These are phyloP conservation scores for Zaprionus vittiger DNA, from an alignment of 1,140 invertebrate genomes.

Conservation along the genomic window DNA sequence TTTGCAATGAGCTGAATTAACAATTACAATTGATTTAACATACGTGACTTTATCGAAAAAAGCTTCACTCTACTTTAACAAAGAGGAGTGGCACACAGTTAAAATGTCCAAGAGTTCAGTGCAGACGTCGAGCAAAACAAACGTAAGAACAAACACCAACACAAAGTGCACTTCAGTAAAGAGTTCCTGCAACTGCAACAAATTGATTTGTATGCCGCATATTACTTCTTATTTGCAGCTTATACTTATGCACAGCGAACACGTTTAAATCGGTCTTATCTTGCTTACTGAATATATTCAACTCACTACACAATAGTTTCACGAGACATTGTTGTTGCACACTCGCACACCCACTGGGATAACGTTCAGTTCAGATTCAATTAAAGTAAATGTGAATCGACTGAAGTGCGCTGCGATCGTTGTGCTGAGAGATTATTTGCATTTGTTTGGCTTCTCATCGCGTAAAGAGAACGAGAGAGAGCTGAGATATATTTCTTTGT, in stretches of 20 bases:
- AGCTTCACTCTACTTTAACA: conserved; percentile 4
- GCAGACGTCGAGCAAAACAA: conserved; percentile 50
- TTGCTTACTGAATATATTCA: conserved; percentile 2
- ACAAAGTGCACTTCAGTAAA: conserved; percentile 4
- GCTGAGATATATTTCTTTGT: conserved; percentile 5
- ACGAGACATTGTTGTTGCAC: conserved; percentile 15
- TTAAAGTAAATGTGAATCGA: conserved; percentile 13
- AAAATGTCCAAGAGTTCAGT: conserved; percentile 61
- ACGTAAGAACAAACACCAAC: conserved; percentile 47
- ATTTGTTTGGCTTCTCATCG: conserved; percentile 1
- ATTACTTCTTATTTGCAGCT: conserved; percentile 22
- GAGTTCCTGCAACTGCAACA: conserved; percentile 8
- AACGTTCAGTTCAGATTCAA: conserved; percentile 4
- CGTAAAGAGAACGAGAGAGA: background rate
- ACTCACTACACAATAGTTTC: background rate
- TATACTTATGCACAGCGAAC: conserved; percentile 8
- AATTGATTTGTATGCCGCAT: conserved; percentile 48
- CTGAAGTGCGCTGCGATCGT: conserved; percentile 18
- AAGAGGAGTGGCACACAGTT: background rate
- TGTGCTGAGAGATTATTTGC: conserved; percentile 1
- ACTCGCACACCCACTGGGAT: conserved; percentile 9
- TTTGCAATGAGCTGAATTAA: conserved; percentile 40
- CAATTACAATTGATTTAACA: conserved; percentile 70
- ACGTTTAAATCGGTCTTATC: conserved; percentile 1
- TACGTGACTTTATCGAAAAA: conserved; percentile 23